These are phyloP conservation scores for Leptatherina wallacei DNA, from an alignment of 2,797 vertebrate genomes.

Conservation along the genomic window DNA sequence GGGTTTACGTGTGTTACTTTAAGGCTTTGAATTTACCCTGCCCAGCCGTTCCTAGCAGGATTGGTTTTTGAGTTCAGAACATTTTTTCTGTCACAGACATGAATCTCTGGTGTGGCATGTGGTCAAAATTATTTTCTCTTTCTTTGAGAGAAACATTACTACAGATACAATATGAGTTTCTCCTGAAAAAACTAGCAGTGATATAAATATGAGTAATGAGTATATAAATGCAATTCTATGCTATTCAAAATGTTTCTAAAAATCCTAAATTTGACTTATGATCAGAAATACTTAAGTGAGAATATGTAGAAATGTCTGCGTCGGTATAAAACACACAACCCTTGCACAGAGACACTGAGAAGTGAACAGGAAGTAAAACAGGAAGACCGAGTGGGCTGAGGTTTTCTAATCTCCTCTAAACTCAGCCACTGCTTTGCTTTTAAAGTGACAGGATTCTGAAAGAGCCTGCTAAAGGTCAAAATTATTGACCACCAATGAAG, in stretches of 20 bases:
- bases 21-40: constrained; percentile 25
- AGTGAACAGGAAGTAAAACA: constrained; percentile 72
- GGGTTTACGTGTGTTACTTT: constrained; percentile 22
- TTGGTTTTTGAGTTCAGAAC: constrained; percentile 11
- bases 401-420: constrained; percentile 47
- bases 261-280: background rate
- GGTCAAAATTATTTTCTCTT: background rate
- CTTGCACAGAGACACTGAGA: constrained; percentile 42
- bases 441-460: constrained; percentile 56
- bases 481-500: background rate
- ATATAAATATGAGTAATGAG: background rate
- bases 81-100: constrained; percentile 16
- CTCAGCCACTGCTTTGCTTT: constrained; percentile 49
- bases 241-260: background rate
- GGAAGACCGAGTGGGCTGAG: constrained; percentile 58
- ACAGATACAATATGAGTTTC: background rate
- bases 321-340: constrained; percentile 23
- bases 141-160: background rate
- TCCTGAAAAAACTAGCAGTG: background rate
- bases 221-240: background rate
- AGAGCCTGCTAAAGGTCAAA: background rate
- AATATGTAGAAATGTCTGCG: constrained; percentile 1
- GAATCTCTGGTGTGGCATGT: constrained; percentile 10
- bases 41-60: constrained; percentile 8
- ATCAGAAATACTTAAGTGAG: background rate